These are phyloP conservation scores for Psittacula echo DNA, from an alignment of 2,797 vertebrate genomes.

Conservation along the genomic window DNA sequence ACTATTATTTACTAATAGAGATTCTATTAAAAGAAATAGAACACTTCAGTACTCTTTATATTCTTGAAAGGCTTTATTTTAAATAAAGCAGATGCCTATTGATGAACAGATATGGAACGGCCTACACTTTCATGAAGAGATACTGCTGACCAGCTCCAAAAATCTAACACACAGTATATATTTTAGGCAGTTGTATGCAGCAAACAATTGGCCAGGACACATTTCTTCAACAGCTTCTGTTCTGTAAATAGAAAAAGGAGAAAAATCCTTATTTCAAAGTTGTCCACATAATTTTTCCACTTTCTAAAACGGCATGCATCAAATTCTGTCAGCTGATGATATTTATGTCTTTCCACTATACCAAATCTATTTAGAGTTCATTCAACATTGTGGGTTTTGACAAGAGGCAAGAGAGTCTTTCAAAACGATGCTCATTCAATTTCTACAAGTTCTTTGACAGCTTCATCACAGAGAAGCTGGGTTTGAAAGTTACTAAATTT, in stretches of 20 bases:
- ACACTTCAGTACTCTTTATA: neutral
- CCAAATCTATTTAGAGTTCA: neutral
- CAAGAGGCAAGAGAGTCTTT: neutral
- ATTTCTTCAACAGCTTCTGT: neutral
- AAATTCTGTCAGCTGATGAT: neutral
- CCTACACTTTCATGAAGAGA: neutral
- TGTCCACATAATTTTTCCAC: neutral
- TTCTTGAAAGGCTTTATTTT: neutral
- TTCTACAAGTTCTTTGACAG: neutral
- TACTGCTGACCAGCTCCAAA: neutral
- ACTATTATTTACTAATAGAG: neutral
- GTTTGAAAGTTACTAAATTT: neutral
- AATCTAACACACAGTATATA: neutral
- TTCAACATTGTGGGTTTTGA: neutral
- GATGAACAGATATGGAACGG: neutral
- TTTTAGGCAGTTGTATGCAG: neutral
- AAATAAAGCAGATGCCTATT: neutral
- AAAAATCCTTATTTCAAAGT: neutral
- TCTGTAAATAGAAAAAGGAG: neutral
- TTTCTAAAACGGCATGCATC: neutral
- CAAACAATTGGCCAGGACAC: neutral
- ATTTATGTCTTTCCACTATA: neutral
- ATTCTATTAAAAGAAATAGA: neutral
- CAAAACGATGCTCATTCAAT: neutral
- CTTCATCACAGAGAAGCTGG: neutral